These are phyloP conservation scores for Girardinus metallicus DNA, from an alignment of 2,797 vertebrate genomes.

Conservation along the genomic window DNA sequence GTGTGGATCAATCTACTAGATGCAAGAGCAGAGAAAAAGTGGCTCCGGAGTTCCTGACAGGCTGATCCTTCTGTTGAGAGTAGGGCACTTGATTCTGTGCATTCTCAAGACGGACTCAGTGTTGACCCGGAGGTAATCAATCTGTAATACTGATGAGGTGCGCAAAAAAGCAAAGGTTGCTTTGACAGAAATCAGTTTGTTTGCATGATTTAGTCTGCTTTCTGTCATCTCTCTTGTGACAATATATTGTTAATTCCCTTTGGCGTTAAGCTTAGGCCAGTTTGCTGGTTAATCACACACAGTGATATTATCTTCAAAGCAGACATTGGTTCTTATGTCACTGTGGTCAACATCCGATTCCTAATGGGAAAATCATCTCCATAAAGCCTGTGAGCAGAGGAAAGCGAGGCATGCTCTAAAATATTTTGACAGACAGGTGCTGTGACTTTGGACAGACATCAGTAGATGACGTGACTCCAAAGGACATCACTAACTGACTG, in stretches of 20 bases:
- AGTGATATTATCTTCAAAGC: not conserved
- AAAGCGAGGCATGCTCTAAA: not conserved
- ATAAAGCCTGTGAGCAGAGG: not conserved
- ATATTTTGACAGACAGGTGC: not conserved
- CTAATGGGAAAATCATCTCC: not conserved
- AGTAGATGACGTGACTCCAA: not conserved
- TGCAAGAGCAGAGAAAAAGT: not conserved
- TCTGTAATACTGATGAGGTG: not conserved
- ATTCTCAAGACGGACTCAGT: no score
- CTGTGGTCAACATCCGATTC: not conserved
- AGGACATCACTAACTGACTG: not conserved
- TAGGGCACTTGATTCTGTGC: no score
- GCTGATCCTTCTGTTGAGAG: no score
- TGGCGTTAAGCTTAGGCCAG: not conserved
- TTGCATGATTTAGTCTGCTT: not conserved
- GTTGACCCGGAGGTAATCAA: not conserved
- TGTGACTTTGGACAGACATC: not conserved
- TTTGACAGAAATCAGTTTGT: not conserved
- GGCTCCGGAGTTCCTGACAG: no score
- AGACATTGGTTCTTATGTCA: not conserved
- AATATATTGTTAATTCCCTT: not conserved
- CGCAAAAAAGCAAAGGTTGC: not conserved
- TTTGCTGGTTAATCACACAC: not conserved
- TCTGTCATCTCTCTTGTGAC: not conserved
- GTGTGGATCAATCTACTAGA: slow-evolving; percentile 65